Evolutionary conservation across 1,140 invertebrate genomes (phyloP).

Genomic region (Drosophila arizonae): DNA sequence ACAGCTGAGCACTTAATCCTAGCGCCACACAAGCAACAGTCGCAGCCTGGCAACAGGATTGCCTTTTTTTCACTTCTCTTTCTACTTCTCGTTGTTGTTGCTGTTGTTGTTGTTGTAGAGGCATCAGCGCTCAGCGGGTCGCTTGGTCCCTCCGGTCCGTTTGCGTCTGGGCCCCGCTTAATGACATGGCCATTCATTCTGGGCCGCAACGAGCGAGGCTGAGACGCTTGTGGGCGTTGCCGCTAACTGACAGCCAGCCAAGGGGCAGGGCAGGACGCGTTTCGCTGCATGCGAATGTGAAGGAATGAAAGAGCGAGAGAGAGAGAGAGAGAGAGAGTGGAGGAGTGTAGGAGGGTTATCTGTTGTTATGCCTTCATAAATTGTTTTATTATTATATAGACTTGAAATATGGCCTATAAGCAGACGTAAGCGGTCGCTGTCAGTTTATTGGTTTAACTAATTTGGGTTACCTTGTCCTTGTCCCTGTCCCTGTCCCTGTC

Average conservation of each 20-base stretch:
- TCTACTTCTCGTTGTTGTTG: background rate
- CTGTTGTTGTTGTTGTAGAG: slow-evolving; percentile 5
- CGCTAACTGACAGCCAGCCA: slow-evolving; percentile 68
- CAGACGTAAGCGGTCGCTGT: slow-evolving; percentile 52
- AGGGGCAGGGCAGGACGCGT: background rate
- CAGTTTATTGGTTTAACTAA: slow-evolving; percentile 82
- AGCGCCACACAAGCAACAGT: slow-evolving; percentile 39
- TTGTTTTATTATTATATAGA: slow-evolving; percentile 82
- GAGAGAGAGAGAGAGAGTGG: background rate
- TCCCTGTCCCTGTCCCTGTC: background rate
- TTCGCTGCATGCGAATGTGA: background rate
- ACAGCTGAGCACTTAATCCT: slow-evolving; percentile 48
- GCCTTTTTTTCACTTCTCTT: background rate
- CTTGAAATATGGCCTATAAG: slow-evolving; percentile 70
- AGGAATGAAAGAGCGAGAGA: background rate
- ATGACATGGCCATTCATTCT: slow-evolving; percentile 77
- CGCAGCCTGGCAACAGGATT: slow-evolving; percentile 17
- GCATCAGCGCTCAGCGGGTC: slow-evolving; percentile 35
- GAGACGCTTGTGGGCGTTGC: slow-evolving; percentile 68
- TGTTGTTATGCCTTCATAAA: slow-evolving; percentile 77
- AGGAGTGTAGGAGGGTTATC: slow-evolving; percentile 14
- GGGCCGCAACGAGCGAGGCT: slow-evolving; percentile 45
- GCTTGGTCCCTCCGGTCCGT: slow-evolving; percentile 8
- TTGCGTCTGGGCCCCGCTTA: slow-evolving; percentile 45
- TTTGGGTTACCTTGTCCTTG: slow-evolving; percentile 38